Evolutionary conservation across 2,113 vertebrate genomes (phyloP).

Genomic region (Dicaeum eximium): DNA sequence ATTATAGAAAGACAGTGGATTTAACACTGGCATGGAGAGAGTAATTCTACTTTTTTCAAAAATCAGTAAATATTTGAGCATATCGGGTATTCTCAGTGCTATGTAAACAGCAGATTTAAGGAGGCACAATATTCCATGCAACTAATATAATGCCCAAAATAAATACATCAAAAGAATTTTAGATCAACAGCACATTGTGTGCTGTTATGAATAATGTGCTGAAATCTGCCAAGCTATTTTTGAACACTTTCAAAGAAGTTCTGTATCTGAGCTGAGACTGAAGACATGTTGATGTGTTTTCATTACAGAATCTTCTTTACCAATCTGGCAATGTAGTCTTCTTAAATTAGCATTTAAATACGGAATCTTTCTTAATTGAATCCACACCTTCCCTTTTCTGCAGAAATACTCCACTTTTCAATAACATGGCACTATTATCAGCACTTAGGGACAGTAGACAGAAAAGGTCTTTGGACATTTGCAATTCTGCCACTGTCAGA

Average conservation of each 20-base stretch:
- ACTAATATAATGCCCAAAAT: slow-evolving; percentile 22
- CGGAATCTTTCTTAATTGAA: not conserved
- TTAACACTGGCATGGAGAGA: not conserved
- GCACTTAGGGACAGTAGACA: not conserved
- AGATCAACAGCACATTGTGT: slow-evolving; percentile 24
- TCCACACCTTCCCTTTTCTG: not conserved
- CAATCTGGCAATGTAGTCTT: not conserved
- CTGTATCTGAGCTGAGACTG: not conserved
- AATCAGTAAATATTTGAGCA: slow-evolving; percentile 36
- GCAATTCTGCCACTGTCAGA: not conserved
- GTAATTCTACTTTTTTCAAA: not conserved
- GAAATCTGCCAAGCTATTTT: slow-evolving; percentile 59
- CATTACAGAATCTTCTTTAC: not conserved
- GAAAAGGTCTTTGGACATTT: not conserved
- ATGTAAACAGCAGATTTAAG: slow-evolving; percentile 30
- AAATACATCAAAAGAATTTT: slow-evolving; percentile 60
- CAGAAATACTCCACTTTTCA: not conserved
- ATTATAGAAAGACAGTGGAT: not conserved
- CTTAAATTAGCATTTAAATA: not conserved
- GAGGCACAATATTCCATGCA: slow-evolving; percentile 19
- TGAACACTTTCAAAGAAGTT: slow-evolving; percentile 52
- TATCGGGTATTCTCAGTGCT: not conserved
- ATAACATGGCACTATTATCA: not conserved
- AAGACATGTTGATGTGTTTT: slow-evolving; percentile 15
- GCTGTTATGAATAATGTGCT: not conserved